These are phyloP conservation scores for Plemyria rubiginata DNA, from an alignment of 2,888 invertebrate genomes.

Conservation along the genomic window DNA sequence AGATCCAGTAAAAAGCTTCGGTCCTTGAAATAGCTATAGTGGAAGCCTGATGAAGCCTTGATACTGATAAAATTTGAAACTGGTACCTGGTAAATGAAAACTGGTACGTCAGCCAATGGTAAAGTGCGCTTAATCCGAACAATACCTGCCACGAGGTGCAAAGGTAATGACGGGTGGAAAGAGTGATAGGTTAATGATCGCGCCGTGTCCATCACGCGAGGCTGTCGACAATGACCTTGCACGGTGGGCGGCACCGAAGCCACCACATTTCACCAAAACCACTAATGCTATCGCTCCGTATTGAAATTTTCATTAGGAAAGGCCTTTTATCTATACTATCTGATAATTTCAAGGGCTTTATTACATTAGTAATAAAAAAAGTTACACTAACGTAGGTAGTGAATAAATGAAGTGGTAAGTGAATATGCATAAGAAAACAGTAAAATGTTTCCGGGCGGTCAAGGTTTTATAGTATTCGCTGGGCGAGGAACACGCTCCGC, in stretches of 20 bases:
- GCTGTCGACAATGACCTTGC: slow-evolving; percentile 67
- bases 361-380: too few species aligned
- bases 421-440: slow-evolving; percentile 57
- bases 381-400: too few species aligned
- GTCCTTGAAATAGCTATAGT: too few species aligned
- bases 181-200: slow-evolving; percentile 52
- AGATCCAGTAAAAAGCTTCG: too few species aligned
- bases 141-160: slow-evolving; percentile 26
- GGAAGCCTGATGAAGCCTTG: too few species aligned
- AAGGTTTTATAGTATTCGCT: slow-evolving; percentile 52
- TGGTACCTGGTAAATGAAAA: too few species aligned
- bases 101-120: neutral
- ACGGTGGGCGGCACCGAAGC: slow-evolving; percentile 29
- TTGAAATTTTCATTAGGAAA: slow-evolving; percentile 18
- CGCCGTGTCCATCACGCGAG: slow-evolving; percentile 60
- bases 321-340: slow-evolving; percentile 12
- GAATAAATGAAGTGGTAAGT: slow-evolving; percentile 44
- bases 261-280: slow-evolving; percentile 46
- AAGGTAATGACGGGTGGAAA: slow-evolving; percentile 47
- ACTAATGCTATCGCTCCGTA: slow-evolving; percentile 39
- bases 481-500: slow-evolving; percentile 25
- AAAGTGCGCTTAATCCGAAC: slow-evolving; percentile 9
- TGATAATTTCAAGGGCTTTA: slow-evolving; percentile 13
- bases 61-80: too few species aligned
- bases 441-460: slow-evolving; percentile 59